These are phyloP conservation scores for Heterotilapia buettikoferi DNA, from an alignment of 2,113 vertebrate genomes.

Conservation along the genomic window DNA sequence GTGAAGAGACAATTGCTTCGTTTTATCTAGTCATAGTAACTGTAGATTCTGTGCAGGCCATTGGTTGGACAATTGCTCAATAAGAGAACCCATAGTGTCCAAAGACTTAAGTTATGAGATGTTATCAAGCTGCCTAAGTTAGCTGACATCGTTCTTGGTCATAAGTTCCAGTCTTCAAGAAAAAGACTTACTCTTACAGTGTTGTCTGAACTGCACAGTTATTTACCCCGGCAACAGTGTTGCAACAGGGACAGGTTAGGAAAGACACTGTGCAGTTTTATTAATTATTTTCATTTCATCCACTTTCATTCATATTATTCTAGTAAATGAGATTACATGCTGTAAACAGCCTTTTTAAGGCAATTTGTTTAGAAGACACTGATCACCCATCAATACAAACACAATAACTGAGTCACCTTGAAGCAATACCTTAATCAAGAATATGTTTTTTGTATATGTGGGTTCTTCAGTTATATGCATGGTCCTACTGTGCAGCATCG, in stretches of 20 bases:
- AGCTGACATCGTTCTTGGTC: neutral
- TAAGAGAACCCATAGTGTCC: neutral
- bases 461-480: neutral
- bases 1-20: neutral
- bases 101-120: neutral
- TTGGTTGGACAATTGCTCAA: neutral
- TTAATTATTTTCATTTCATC: neutral
- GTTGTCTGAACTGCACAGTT: neutral
- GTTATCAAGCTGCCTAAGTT: neutral
- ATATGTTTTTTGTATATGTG: neutral
- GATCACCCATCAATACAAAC: neutral
- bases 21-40: neutral
- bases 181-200: neutral
- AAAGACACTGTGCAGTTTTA: neutral
- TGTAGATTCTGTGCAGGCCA: neutral
- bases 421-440: neutral
- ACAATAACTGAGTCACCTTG: neutral
- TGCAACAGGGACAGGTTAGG: neutral
- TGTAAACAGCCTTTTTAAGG: neutral
- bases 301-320: neutral
- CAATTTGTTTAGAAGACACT: neutral
- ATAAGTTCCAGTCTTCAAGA: neutral
- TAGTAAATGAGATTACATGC: neutral
- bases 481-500: neutral
- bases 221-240: neutral